phyloP scores from a whole-genome alignment of 2,113 vertebrate genomes.

The Catagonus wagneri region DNA sequence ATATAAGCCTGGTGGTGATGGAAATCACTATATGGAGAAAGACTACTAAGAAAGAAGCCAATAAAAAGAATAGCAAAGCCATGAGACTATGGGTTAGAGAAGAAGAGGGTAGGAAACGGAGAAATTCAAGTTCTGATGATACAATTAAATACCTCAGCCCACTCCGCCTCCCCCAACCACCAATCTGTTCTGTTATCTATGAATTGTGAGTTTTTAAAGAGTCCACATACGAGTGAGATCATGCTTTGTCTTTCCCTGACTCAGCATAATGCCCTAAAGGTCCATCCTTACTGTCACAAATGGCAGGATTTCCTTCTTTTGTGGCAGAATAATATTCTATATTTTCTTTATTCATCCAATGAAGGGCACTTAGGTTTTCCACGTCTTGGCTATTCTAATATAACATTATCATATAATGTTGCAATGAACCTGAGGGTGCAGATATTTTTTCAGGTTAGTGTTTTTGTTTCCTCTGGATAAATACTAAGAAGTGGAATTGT shows the following conservation, averaged over 20 bases:
- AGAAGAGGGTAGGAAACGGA: not conserved
- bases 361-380: not conserved
- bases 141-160: slow-evolving; percentile 21
- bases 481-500: not conserved
- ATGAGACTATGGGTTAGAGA: not conserved
- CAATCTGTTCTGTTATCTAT: not conserved
- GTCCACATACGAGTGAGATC: not conserved
- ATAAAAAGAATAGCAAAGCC: not conserved
- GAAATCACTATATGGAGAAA: not conserved
- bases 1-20: not conserved
- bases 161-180: not conserved
- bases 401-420: not conserved
- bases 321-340: not conserved
- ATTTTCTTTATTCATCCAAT: not conserved
- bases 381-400: not conserved
- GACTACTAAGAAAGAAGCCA: slow-evolving; percentile 27
- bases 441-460: not conserved
- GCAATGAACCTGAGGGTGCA: not conserved
- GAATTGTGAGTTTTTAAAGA: not conserved
- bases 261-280: not conserved
- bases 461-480: slow-evolving; percentile 25
- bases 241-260: not conserved
- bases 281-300: not conserved
- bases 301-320: not conserved
- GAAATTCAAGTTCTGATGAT: not conserved